A percentile compares a stretch with the other conserved stretches of the same genome.
Evolutionary conservation across 2,113 vertebrate species (phyloP).

Genomic region (Alouatta palliata): DNA sequence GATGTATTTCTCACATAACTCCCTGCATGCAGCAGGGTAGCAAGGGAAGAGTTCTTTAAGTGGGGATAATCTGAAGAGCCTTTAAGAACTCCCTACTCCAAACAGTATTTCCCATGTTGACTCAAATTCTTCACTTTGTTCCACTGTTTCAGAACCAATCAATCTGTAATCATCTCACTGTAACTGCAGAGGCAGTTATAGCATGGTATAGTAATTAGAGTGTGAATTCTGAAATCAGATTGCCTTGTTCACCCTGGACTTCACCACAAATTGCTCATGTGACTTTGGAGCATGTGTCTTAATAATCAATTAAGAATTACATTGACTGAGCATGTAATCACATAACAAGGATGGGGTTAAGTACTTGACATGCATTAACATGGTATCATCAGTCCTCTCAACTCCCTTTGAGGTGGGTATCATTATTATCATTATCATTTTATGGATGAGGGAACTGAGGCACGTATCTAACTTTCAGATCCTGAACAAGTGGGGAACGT

Average conservation of each 20-base stretch:
- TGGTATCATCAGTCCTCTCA: neutral
- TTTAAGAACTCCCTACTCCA: neutral
- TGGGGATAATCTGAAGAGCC: neutral
- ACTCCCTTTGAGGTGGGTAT: neutral
- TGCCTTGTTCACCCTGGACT: neutral
- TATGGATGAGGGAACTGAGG: neutral
- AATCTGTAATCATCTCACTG: neutral
- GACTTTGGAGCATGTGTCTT: neutral
- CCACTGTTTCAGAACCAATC: neutral
- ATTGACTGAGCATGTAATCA: neutral
- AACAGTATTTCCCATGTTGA: neutral
- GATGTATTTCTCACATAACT: neutral
- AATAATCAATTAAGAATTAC: neutral
- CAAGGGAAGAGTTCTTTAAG: neutral
- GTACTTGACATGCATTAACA: neutral
- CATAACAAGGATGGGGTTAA: neutral
- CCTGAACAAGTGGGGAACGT: neutral
- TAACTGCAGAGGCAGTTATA: neutral
- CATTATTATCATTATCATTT: neutral
- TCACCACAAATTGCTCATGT: neutral
- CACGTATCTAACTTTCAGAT: neutral
- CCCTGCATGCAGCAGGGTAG: neutral
- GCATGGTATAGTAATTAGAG: neutral
- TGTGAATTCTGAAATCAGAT: neutral
- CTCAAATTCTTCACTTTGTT: slow-evolving; percentile 33